Conservation (phyloP, 2,797 vertebrate species). For the Semotilus atromaculatus region DNA sequence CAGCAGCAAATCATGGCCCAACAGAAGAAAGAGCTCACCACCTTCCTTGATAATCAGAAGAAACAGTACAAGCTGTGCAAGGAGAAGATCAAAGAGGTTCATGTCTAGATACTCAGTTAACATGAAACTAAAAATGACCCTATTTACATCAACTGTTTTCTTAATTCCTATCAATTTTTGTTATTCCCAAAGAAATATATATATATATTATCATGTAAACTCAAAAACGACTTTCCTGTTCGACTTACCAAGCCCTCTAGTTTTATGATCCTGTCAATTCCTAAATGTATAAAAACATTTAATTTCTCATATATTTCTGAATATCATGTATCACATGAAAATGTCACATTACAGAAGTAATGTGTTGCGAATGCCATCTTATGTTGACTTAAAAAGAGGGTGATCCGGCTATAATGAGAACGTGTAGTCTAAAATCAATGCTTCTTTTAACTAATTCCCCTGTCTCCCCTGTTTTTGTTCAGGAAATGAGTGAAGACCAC, state of each 20-base stretch:
- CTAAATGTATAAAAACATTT: background rate
- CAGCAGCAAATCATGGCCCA: slow-evolving; percentile 98
- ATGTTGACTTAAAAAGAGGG: no score
- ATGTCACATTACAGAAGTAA: background rate
- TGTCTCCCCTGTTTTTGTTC: background rate
- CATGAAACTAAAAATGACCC: background rate
- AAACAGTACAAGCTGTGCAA: slow-evolving; percentile 99
- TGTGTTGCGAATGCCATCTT: background rate
- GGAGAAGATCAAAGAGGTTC: slow-evolving; percentile 98
- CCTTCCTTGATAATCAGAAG: slow-evolving; percentile 98
- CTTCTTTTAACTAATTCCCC: background rate
- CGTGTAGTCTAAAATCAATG: background rate
- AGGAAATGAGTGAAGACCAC: slow-evolving; percentile 99
- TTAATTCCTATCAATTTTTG: background rate
- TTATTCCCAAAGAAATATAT: no score
- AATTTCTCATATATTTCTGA: background rate
- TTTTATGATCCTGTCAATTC: no score
- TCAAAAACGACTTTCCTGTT: background rate
- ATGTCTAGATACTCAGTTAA: background rate
- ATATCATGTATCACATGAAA: background rate
- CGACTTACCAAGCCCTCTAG: background rate
- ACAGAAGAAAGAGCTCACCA: slow-evolving; percentile 99
- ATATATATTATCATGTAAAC: no score
- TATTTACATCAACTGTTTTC: background rate
- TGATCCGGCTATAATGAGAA: background rate